Percentiles rank a stretch among this genome's conserved stretches.
These are phyloP conservation scores for Pandemis corylana DNA, from an alignment of 2,888 invertebrate species.

Conservation along the genomic window DNA sequence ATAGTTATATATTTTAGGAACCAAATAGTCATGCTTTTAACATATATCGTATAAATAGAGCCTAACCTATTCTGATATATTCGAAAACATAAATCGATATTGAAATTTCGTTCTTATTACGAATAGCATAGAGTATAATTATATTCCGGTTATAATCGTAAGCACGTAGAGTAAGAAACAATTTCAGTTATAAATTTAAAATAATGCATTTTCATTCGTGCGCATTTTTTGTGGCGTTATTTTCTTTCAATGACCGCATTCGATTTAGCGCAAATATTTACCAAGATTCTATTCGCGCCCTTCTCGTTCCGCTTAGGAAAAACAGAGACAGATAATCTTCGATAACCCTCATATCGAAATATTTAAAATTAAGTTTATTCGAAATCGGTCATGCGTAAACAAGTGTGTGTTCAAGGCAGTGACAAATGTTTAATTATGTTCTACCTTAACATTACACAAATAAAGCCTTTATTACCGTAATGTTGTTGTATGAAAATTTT, in stretches of 20 bases:
- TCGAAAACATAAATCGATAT: conserved; percentile 8
- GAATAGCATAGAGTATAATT: not conserved
- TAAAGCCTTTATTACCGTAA: too few species aligned
- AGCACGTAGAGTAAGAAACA: not conserved
- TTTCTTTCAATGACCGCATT: not conserved
- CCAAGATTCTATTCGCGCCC: not conserved
- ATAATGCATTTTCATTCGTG: conserved; percentile 5
- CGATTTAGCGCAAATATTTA: not conserved
- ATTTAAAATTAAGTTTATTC: not conserved
- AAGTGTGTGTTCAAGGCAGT: not conserved
- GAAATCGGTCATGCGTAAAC: not conserved
- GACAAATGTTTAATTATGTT: not conserved
- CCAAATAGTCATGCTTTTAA: conserved; percentile 56
- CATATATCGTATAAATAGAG: conserved; percentile 36
- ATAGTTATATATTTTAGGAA: conserved; percentile 61
- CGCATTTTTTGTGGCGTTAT: not conserved
- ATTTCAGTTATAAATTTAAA: not conserved
- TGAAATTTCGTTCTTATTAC: not conserved
- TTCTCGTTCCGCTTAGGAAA: not conserved
- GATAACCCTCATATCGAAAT: not conserved
- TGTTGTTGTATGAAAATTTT: too few species aligned
- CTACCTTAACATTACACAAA: not conserved
- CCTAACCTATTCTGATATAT: conserved; percentile 34
- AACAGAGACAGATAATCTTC: too few species aligned
- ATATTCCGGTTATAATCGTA: not conserved